A percentile compares a stretch with the other conserved stretches of the same genome.
Conservation (phyloP, 1,140 invertebrate species). For the Achroia grisella region DNA sequence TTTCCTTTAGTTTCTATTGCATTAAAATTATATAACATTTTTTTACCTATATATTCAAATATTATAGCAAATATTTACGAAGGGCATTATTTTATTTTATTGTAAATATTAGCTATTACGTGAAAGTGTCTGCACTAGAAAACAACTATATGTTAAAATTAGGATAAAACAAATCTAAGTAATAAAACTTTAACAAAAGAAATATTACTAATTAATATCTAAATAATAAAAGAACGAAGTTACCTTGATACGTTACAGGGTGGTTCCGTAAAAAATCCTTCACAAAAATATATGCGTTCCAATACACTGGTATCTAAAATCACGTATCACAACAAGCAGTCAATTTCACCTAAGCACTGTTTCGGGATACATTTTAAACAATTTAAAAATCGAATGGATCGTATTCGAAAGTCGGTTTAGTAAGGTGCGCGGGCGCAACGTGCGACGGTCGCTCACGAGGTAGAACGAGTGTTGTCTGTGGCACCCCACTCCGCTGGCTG, state of each 20-base stretch:
- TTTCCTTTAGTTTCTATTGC: constrained; percentile 1
- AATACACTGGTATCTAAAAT: constrained; percentile 19
- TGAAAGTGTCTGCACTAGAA: constrained; percentile 27
- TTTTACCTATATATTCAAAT: too few relatives aligned
- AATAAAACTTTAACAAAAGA: too few relatives aligned
- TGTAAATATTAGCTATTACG: not conserved
- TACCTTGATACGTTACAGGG: constrained; percentile 41
- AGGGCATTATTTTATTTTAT: too few relatives aligned
- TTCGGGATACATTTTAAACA: constrained; percentile 44
- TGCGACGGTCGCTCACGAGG: constrained; percentile 27
- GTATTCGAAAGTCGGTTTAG: constrained; percentile 17
- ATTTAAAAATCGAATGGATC: constrained; percentile 38
- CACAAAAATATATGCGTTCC: constrained; percentile 23
- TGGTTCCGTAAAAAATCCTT: constrained; percentile 36
- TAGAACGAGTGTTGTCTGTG: constrained; percentile 30
- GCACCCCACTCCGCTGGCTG: constrained; percentile 45
- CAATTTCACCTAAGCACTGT: constrained; percentile 51
- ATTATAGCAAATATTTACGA: too few relatives aligned
- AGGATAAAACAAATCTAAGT: too few relatives aligned
- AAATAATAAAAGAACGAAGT: constrained; percentile 27
- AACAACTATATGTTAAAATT: constrained; percentile 37
- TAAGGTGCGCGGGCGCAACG: constrained; percentile 44
- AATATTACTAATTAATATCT: not conserved
- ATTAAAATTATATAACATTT: not conserved
- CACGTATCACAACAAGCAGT: constrained; percentile 12